A percentile compares a stretch with the other conserved stretches of the same genome.
These are phyloP conservation scores for Therioaphis trifolii DNA, from an alignment of 2,888 invertebrate species.

Conservation along the genomic window DNA sequence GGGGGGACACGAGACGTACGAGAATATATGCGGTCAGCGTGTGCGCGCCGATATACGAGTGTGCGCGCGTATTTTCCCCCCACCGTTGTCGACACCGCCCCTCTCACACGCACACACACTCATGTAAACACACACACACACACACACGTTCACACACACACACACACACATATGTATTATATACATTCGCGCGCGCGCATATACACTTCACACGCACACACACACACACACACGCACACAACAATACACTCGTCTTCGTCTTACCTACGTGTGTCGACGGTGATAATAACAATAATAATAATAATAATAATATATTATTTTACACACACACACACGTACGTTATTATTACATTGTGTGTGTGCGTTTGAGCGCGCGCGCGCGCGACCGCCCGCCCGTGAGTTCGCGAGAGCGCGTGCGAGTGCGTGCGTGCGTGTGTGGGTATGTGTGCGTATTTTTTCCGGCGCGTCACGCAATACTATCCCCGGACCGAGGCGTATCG, in stretches of 20 bases:
- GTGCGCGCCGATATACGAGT: conserved; percentile 1
- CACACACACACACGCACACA: background rate
- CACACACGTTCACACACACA: background rate
- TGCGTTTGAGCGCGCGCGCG: conserved; percentile 1
- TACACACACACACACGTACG: background rate
- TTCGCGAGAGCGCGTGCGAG: background rate
- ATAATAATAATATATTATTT: conserved; percentile 18
- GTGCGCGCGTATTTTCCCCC: background rate
- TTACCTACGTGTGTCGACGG: background rate
- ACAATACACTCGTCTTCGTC: background rate
- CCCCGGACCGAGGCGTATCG: conserved; percentile 57
- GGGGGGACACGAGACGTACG: background rate
- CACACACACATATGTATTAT: no score
- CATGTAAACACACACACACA: background rate
- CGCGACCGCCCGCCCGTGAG: background rate
- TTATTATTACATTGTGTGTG: background rate
- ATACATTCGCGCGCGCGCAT: background rate
- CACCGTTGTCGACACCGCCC: background rate
- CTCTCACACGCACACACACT: background rate
- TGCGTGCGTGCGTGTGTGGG: background rate
- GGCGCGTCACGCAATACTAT: background rate
- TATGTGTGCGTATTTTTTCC: conserved; percentile 25
- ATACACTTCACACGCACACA: background rate
- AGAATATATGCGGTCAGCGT: conserved; percentile 44
- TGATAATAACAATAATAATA: background rate